phyloP scores from a whole-genome alignment of 2,113 vertebrate species.

The Spheniscus mendiculus region DNA sequence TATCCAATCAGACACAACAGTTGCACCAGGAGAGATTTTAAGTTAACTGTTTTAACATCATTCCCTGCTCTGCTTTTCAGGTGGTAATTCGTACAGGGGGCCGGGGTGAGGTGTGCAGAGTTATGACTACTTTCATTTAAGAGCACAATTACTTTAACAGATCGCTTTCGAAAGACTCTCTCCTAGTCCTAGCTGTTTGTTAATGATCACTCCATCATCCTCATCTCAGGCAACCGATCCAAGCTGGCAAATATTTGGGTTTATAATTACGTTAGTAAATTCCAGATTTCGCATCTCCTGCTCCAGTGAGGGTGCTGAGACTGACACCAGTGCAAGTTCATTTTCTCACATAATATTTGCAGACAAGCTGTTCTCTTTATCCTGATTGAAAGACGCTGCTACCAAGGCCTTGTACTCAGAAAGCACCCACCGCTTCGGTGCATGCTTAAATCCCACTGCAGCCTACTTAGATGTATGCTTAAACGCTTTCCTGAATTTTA shows the following conservation, averaged over 20 bases:
- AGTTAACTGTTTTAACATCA: accelerated
- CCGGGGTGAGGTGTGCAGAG: accelerated
- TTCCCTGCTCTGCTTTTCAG: no score
- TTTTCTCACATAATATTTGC: neutral
- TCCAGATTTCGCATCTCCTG: neutral
- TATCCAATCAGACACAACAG: neutral
- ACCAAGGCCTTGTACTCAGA: accelerated
- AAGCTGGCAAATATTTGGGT: neutral
- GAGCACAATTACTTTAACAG: neutral
- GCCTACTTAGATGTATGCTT: neutral
- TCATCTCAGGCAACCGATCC: neutral
- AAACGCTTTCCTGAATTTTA: accelerated
- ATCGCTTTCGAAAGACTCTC: neutral
- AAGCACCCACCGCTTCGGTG: accelerated
- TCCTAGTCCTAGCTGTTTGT: neutral
- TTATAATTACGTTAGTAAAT: neutral
- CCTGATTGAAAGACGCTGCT: neutral
- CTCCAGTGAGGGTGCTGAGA: neutral
- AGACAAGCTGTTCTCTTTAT: neutral
- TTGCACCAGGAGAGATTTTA: neutral
- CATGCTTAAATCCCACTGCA: neutral
- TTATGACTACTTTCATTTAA: accelerated
- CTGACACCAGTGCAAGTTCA: neutral
- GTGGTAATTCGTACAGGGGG: no score
- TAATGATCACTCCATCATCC: neutral